phyloP scores from a whole-genome alignment of 2,113 vertebrate species.

The Ursus arctos region DNA sequence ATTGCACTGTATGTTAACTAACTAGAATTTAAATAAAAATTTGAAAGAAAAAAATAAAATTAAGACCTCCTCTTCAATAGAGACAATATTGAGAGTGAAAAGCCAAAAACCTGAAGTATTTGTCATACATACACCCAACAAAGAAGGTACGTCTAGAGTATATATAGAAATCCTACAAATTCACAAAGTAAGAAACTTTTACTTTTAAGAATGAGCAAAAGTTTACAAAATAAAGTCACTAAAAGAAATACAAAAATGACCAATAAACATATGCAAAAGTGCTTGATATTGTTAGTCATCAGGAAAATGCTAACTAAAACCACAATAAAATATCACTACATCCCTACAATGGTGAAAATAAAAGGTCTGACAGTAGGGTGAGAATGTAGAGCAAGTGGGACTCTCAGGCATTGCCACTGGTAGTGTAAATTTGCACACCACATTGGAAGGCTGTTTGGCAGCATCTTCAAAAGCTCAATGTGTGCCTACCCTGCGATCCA shows the following conservation, averaged over 20 bases:
- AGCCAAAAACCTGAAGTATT: not conserved
- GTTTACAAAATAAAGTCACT: slow-evolving; percentile 24
- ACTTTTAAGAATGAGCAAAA: slow-evolving; percentile 46
- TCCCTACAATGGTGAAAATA: not conserved
- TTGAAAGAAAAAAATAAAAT: not conserved
- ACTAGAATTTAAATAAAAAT: not conserved
- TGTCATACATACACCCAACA: not conserved
- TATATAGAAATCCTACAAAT: not conserved
- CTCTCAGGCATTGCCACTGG: not conserved
- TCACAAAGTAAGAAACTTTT: not conserved
- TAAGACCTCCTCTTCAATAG: not conserved
- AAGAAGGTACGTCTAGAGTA: not conserved
- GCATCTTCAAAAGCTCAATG: not conserved
- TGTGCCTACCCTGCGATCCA: not conserved
- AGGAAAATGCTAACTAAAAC: slow-evolving; percentile 33
- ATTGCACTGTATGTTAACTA: not conserved
- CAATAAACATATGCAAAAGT: slow-evolving; percentile 7
- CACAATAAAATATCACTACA: not conserved
- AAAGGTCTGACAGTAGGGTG: not conserved
- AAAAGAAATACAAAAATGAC: not conserved
- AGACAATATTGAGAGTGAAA: not conserved
- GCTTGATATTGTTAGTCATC: not conserved
- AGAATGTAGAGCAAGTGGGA: not conserved
- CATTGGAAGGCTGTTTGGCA: not conserved
- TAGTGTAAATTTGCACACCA: not conserved